Base-by-base conservation (phyloP, 2,113 vertebrate species). In the Dipodomys merriami region DNA sequence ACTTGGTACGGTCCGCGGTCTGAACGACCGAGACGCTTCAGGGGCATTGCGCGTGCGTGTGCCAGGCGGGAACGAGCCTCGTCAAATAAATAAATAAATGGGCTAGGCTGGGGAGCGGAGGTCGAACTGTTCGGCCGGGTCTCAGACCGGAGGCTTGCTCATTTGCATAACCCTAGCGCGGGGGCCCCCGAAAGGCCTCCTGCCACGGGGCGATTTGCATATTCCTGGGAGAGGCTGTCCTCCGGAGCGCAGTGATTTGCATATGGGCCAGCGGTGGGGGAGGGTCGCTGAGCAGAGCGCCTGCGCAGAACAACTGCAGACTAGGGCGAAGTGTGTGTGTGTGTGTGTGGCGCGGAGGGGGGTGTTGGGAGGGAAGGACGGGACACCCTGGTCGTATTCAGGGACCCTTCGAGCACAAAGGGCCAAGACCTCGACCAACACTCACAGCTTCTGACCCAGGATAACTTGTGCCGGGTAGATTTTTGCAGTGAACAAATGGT, bases 1-100 rank as follows among this genome's bases (percentile, higher is more conserved):
- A 94, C 74, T 95, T 96, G 96, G 97, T 96, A 96, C 93, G 39
- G 94, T 86, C 96, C 78, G 60, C 88, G 2, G 30, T 46, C 22
- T 2, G 33, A 29, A 62, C 11, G 53, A 33, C 18, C n/a, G 0
- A 57, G 85, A 57, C 67, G 90, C 46, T 71, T 29, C 60, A 12
- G 82, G 57, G 25, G 27, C 12, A 18, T 13, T 57, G 93, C 93
- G 95, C 92, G 84, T 88, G 88, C 92, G 53, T 79, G 95, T 86
- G 81, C 53, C 6, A 53, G 7, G 35, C 60, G 0, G 19, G 67
- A 71, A 78, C 15, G 77, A 62, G 65, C 71, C 46, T 92, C 53
- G 53, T 57, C 53, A 57, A 16, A 57, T 13, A 57, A 29, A 23
- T 11, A n/a, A 68, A 57, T 57, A 86, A 44, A 80, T 15, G 13